Evolutionary conservation across 2,797 vertebrate species (phyloP).

Genomic region (Neosalanx taihuensis): DNA sequence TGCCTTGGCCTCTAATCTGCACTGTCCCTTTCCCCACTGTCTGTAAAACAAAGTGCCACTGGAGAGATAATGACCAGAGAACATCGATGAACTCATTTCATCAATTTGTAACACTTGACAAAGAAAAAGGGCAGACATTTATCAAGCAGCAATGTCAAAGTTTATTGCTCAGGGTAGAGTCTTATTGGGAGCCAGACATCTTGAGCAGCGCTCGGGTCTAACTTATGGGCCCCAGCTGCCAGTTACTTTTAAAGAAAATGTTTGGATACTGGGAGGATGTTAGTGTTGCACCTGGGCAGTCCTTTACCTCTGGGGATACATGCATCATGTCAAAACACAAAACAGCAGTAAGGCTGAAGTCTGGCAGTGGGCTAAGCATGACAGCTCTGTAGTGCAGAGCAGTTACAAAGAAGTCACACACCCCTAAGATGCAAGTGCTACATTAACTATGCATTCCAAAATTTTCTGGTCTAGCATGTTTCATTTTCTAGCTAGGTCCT

Average conservation of each 20-base stretch:
- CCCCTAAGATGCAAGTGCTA: conserved; percentile 28
- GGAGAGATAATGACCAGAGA: conserved; percentile 93
- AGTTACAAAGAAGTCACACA: conserved; percentile 59
- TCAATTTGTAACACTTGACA: conserved; percentile 97
- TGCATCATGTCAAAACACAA: conserved; percentile 81
- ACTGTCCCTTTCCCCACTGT: conserved; percentile 82
- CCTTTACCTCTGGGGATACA: conserved; percentile 87
- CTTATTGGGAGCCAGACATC: conserved; percentile 87
- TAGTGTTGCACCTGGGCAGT: conserved; percentile 95
- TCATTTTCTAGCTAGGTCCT: conserved; percentile 1
- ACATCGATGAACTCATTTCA: conserved; percentile 92
- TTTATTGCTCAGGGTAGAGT: conserved; percentile 83
- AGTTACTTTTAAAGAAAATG: conserved; percentile 98
- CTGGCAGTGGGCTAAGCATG: conserved; percentile 49
- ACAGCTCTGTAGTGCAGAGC: conserved; percentile 51
- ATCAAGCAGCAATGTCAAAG: conserved; percentile 90
- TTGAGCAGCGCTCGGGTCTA: conserved; percentile 86
- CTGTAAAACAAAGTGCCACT: conserved; percentile 96
- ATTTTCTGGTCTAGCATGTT: conserved; percentile 22
- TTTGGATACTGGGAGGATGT: conserved; percentile 96
- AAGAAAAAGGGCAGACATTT: conserved; percentile 85
- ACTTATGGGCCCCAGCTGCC: conserved; percentile 94
- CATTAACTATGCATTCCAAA: conserved; percentile 34
- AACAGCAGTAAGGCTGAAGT: conserved; percentile 52
- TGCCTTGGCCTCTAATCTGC: conserved; percentile 82